These are phyloP conservation scores for Lontra canadensis DNA, from an alignment of 2,113 vertebrate species.

Conservation along the genomic window DNA sequence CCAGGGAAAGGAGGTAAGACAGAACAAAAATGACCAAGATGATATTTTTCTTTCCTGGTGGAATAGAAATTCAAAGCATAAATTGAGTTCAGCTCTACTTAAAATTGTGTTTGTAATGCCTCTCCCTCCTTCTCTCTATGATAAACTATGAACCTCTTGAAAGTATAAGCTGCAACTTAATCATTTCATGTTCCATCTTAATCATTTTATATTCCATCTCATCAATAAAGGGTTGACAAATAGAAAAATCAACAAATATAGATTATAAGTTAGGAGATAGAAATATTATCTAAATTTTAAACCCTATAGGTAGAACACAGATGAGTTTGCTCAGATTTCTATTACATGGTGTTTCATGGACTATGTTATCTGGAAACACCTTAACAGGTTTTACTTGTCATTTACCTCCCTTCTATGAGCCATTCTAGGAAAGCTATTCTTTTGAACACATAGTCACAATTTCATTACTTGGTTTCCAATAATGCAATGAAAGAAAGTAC, in stretches of 20 bases:
- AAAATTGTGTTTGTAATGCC: not conserved
- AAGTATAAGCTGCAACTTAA: not conserved
- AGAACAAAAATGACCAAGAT: not conserved
- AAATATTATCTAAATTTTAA: slow-evolving; percentile 25
- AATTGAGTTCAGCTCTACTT: not conserved
- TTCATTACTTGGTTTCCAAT: not conserved
- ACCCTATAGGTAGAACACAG: not conserved
- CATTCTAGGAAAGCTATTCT: not conserved
- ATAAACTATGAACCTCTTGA: not conserved
- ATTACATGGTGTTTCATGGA: not conserved
- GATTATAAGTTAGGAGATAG: not conserved
- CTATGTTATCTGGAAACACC: not conserved
- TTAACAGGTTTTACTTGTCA: not conserved
- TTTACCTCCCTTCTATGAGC: not conserved
- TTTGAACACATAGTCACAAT: not conserved
- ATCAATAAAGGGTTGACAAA: not conserved
- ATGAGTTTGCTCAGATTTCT: not conserved
- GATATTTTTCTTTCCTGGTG: not conserved
- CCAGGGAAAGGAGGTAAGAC: not conserved
- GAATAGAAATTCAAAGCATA: not conserved
- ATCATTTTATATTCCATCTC: not conserved
- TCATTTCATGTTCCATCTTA: not conserved
- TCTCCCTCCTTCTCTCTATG: not conserved
- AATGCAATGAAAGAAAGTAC: not conserved
- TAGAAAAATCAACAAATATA: not conserved